Evolutionary conservation across 1,140 invertebrate genomes (phyloP), one percentile per base, ranked within the genome.

Genomic region (Sesamia nonagrioides): DNA sequence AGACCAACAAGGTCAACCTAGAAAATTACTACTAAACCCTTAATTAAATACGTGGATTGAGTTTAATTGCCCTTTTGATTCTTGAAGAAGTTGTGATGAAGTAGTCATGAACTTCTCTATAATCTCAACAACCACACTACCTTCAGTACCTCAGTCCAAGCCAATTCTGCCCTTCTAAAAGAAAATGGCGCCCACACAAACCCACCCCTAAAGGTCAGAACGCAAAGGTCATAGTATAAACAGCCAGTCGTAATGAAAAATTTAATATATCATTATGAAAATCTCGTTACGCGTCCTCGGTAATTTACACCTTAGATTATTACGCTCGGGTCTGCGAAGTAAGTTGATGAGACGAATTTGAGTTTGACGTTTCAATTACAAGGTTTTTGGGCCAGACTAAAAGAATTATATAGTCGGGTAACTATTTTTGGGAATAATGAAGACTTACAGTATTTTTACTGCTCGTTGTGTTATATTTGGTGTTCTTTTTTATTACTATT

Each of bases 241-340:
- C 33, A 61, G 58, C 50, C 50, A 54, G 58, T 61, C 13, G 15
- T 61, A 33, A 61, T 61, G 33, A 61, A 61, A 61, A 61, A 61
- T 61, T 61, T 61, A 61, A 61, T 61, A 61, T 37, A 61, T 15
- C 58, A 61, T 61, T 35, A 37, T 61, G 58, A 61, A 61, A 37
- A 61, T 61, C 58, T 61, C 33, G 58, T 61, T 61, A 61, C 15
- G 33, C 27, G 27, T 61, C 27, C 21, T 35, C n/a, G 58, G 27
- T 61, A 37, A 61, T 61, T 61, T 61, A 35, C 58, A 37, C 27
- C 27, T 35, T 61, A 15, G 37, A 61, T 61, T 61, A 61, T 61
- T 61, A 61, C 1, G 27, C 27, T 27, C 58, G 58, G 6, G 37
- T 40, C 37, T 40, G 9, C 37, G 3, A 5, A 37, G 37, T 37